Evolutionary conservation across 2,113 vertebrate species (phyloP), one percentile per base, ranked within the genome.

Genomic region (Oophaga pumilio): DNA sequence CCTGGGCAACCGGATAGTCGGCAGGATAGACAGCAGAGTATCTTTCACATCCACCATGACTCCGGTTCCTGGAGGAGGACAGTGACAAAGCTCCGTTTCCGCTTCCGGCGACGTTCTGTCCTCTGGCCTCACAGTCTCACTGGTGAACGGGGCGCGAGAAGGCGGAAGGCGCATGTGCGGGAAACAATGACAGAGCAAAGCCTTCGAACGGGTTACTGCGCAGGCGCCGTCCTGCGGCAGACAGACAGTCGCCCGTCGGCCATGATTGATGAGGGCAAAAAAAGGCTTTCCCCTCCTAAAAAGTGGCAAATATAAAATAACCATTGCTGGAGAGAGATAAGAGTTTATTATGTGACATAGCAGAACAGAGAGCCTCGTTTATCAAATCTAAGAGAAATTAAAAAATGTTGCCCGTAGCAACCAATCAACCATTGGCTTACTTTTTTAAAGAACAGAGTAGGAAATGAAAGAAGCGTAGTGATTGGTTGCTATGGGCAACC

Each of bases 11-110:
- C 98, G 97, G 92, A 99, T 97, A 89, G 96, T 96, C 91, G 97
- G 96, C 93, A 99, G 93, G 84, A 97, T 97, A 88, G 97, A 98
- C 91, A 97, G 96, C 94, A 99, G 92, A 93, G 97, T 94, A 89
- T 99, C 98, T 80, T 96, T 96, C 89, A 96, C 94, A 90, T 98
- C 97, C 94, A 97, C 96, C 98, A 99, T 99, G 94, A 95, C 93
- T 95, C 91, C 92, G 90, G 92, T 62, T 83, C 87, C 86, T 76
- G 79, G 59, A 83, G 69, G 49, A 83, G 69, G 49, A 83, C 6
- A 53, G 68, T 26, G 53, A 79, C 90, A 90, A 88, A 89, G 87
- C 86, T 92, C 93, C 78, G 91, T 91, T 93, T 92, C 89, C 91
- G 90, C 91, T 88, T 88, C 87, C 88, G 77, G 89, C 62, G 89